Conservation (phyloP, 2,797 vertebrate genomes). For the Pseudopleuronectes americanus region DNA sequence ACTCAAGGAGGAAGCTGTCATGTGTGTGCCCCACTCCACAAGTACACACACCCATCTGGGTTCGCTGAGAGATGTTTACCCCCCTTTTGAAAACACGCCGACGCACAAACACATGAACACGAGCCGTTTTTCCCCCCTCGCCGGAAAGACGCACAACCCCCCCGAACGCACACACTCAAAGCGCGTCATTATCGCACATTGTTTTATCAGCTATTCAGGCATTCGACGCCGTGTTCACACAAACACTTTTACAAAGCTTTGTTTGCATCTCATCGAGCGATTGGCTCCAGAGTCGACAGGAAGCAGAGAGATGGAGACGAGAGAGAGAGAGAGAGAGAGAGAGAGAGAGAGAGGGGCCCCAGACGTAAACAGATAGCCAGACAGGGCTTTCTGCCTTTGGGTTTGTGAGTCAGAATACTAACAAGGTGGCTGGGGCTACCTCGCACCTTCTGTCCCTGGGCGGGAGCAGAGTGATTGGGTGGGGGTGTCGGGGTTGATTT, state of each 20-base stretch:
- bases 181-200: slow-evolving; percentile 59
- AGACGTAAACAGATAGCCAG: slow-evolving; percentile 73
- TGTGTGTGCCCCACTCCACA: slow-evolving; percentile 15
- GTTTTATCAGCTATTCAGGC: slow-evolving; percentile 63
- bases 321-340: slow-evolving; percentile 58
- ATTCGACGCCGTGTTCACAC: slow-evolving; percentile 42
- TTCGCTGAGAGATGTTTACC: slow-evolving; percentile 25
- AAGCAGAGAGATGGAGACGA: slow-evolving; percentile 37
- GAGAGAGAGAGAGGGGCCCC: slow-evolving; percentile 42
- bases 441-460: too few species aligned
- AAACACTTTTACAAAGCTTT: slow-evolving; percentile 70
- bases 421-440: slow-evolving; percentile 59
- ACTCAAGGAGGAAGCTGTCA: slow-evolving; percentile 27
- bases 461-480: slow-evolving; percentile 20
- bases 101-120: slow-evolving; percentile 18
- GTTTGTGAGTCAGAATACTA: slow-evolving; percentile 75
- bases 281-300: slow-evolving; percentile 43
- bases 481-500: slow-evolving; percentile 32
- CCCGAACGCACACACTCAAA: slow-evolving; percentile 38
- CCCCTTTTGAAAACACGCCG: slow-evolving; percentile 29
- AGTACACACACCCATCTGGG: slow-evolving; percentile 39
- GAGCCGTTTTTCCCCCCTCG: slow-evolving; percentile 21
- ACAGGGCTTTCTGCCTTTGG: slow-evolving; percentile 62
- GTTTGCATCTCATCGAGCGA: slow-evolving; percentile 69
- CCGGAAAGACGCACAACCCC: slow-evolving; percentile 30